Base-by-base conservation (phyloP, 2,888 invertebrate genomes). In the Fragum fragum region DNA sequence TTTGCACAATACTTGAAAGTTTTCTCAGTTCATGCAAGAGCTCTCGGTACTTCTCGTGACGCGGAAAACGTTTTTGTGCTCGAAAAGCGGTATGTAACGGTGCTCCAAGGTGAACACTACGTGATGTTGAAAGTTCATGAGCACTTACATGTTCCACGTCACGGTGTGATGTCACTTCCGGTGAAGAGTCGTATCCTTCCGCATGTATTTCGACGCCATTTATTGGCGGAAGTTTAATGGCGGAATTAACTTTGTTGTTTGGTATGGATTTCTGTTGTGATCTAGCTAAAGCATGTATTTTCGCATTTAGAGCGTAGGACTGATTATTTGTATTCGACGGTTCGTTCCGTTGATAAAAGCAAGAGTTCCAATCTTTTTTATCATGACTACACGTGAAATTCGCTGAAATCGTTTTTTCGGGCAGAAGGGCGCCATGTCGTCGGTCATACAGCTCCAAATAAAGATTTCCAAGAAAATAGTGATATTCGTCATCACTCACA, bases 401-500 rank as follows among this genome's bases (percentile, higher is more conserved):
- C 32, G 32, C 3, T 6, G 32, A 6, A 36, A 36, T 6, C 5
- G 1, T 66, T 36, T 3, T 66, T 39, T 66, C 36, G 23, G 39
- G 36, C 36, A 21, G 32, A n/a, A 21, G 14, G 6, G 55, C 32
- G 5, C 36, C 55, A 36, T 23, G 53, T 14, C 55, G 29, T 55
- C 36, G 14, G 23, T 70, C 47, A 59, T 73, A 73, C 16, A 76
- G n/a, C 16, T 81, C 73, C 18, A 81, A 70, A 70, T 76, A 81
- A 16, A 73, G 32, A 36, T 36, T 59, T 2, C 81, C 76, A 1
- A 81, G 73, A 53, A 73, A 73, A 36, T 72, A 61, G 42, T 81
- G 76, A 23, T 76, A 81, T 21, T 81, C 76, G 28, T 81, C 76
- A 23, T 75, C 76, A 55, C 66, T 53, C 23, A 80, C 47, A 16